A percentile compares a stretch with the other conserved stretches of the same genome.
These are phyloP conservation scores for Meriones unguiculatus DNA, from an alignment of 2,113 vertebrate species.

Conservation along the genomic window DNA sequence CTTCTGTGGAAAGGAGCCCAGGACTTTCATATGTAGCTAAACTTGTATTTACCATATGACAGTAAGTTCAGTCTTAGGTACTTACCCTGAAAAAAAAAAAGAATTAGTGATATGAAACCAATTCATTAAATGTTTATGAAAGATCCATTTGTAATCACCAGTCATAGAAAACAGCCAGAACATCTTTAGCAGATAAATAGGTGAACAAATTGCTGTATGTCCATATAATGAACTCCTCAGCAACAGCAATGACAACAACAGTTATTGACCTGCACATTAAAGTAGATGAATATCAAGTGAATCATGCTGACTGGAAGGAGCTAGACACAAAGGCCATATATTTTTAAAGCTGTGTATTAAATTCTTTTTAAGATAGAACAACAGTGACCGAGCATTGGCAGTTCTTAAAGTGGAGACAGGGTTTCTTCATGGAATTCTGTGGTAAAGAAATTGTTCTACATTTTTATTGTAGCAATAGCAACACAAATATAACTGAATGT, in stretches of 20 bases:
- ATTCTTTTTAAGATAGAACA: neutral
- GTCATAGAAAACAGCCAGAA: no score
- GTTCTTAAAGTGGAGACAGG: neutral
- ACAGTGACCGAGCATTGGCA: neutral
- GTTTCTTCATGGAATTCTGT: neutral
- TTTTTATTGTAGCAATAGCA: neutral
- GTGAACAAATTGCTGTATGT: neutral
- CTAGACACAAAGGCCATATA: neutral
- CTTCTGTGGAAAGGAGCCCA: neutral
- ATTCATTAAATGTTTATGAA: neutral
- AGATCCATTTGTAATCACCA: neutral
- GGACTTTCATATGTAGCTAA: neutral
- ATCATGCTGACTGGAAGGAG: neutral
- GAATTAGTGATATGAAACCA: neutral
- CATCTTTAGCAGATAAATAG: neutral
- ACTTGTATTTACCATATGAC: neutral
- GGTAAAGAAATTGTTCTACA: neutral
- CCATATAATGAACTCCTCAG: neutral
- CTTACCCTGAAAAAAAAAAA: slow-evolving; percentile 47
- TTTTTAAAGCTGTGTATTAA: neutral
- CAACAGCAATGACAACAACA: neutral
- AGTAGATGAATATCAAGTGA: neutral
- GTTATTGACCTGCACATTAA: neutral
- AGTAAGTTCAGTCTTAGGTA: neutral
- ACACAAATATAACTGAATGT: neutral